Evolutionary conservation across 2,113 vertebrate genomes (phyloP), one percentile per base, ranked within the genome.

Genomic region (Merops nubicus): DNA sequence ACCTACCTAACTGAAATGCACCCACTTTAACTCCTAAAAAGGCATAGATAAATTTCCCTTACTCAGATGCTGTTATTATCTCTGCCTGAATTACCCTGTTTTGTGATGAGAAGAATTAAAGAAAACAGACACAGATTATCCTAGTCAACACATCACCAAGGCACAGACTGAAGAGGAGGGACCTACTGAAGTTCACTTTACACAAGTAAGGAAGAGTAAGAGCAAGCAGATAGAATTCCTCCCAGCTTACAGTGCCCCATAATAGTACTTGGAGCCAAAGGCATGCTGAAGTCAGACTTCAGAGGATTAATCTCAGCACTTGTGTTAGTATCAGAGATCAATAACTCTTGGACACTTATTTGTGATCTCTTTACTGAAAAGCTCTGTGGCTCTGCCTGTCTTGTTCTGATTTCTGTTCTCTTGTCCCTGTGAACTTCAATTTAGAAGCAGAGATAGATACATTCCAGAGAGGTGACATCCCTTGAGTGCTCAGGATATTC

Each of bases 351-450:
- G n/a, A 36, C 1, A 14, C 80, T n/a, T 73, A 47, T 79, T 83
- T 92, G 43, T 91, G 43, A 79, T 76, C 26, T 89, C 69, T 78
- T 81, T 72, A 56, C 56, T 78, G 51, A 72, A 87, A 67, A 85
- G 33, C 42, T 75, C 40, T 67, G 15, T 45, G 31, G 22, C n/a
- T 86, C 42, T 54, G 22, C 9, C 51, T 0, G 0, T 54, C 42
- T 60, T 73, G 36, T 57, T 93, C 53, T 92, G 28, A 36, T 73
- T 82, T 91, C 54, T 77, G 47, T 64, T 90, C 34, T 47, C 42
- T 72, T 72, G 31, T 31, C 72, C n/a, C 48, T 47, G 16, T 57
- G 75, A 87, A 31, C 56, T 45, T 69, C 31, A 26, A 31, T 62
- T 81, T 75, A 50, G 68, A 80, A 85, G 23, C 1, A 0, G 28